Evolutionary conservation across 2,797 vertebrate genomes (phyloP).

Genomic region (Thalassophryne amazonica): DNA sequence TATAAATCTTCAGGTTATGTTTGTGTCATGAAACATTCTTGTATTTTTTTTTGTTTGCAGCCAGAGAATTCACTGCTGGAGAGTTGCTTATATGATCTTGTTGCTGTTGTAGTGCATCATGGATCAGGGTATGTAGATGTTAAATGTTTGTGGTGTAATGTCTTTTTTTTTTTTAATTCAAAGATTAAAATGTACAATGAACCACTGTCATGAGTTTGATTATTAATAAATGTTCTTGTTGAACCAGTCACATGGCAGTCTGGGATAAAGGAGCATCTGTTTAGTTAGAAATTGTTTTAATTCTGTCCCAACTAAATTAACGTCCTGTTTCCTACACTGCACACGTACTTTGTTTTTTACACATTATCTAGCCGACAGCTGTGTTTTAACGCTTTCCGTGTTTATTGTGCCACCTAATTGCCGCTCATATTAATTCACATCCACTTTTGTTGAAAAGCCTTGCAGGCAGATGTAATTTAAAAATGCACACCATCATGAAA

Average conservation of each 20-base stretch:
- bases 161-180: not conserved
- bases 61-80: constrained; percentile 89
- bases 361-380: not conserved
- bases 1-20: not conserved
- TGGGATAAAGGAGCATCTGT: not conserved
- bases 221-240: not conserved
- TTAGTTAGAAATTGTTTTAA: not conserved
- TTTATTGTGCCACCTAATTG: not conserved
- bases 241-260: not conserved
- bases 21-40: too few relatives aligned
- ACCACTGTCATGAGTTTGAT: not conserved
- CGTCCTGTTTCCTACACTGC: not conserved
- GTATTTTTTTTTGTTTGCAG: constrained; percentile 63
- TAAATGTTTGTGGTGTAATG: not conserved
- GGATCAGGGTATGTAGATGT: constrained; percentile 91
- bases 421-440: constrained; percentile 11
- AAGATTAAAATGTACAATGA: not conserved
- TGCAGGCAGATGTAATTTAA: constrained; percentile 30
- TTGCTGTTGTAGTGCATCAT: constrained; percentile 95
- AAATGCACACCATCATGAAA: constrained; percentile 18
- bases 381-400: not conserved
- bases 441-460: constrained; percentile 14
- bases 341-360: not conserved
- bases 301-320: not conserved
- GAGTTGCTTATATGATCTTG: constrained; percentile 91